phyloP scores from a whole-genome alignment of 1,140 invertebrate genomes.

The Metaphire vulgaris region DNA sequence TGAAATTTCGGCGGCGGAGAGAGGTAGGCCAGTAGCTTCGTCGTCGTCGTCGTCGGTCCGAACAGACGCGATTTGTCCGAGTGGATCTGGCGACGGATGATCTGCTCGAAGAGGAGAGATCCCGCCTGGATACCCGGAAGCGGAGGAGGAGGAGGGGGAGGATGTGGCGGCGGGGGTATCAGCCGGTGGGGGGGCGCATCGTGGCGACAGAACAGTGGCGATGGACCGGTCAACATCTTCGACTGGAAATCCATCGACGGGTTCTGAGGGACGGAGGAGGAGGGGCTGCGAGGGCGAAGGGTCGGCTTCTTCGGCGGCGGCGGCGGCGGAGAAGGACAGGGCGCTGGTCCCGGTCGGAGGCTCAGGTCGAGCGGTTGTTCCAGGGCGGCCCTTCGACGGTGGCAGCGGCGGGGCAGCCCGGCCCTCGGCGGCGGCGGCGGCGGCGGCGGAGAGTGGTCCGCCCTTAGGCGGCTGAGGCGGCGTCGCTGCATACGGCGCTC shows the following conservation, averaged over 20 bases:
- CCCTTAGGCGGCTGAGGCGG: not conserved
- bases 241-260: no score
- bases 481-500: not conserved
- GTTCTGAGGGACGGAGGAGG: no score
- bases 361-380: not conserved
- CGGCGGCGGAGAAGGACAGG: not conserved
- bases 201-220: no score
- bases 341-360: not conserved
- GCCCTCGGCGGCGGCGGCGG: not conserved
- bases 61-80: not conserved
- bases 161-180: not conserved
- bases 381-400: not conserved
- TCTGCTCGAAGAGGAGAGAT: not conserved
- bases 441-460: no score
- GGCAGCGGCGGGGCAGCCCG: no score
- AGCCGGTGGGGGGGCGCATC: not conserved
- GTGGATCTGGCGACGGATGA: not conserved
- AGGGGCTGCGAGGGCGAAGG: no score
- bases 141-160: no score
- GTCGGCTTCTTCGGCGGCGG: not conserved
- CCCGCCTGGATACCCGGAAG: no score
- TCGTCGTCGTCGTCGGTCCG: not conserved
- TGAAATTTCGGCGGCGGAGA: not conserved
- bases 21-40: not conserved
- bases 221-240: no score